Evolutionary conservation across 2,797 vertebrate genomes (phyloP).

Genomic region (Cetoscarus ocellatus): DNA sequence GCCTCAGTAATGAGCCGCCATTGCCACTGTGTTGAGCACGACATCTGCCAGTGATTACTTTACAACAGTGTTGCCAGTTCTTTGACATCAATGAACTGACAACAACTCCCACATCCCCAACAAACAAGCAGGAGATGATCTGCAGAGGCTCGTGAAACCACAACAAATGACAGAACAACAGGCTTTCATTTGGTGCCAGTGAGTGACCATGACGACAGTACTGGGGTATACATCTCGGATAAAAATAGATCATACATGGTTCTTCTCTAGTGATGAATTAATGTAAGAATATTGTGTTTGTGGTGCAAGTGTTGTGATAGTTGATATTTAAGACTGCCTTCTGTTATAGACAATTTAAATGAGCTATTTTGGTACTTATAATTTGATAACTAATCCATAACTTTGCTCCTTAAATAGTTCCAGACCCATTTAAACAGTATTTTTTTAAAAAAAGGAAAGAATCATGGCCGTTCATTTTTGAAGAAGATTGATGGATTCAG

Average conservation of each 20-base stretch:
- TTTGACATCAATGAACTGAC: constrained; percentile 53
- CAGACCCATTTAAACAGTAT: too few species aligned
- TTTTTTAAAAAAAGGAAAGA: too few species aligned
- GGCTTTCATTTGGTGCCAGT: constrained; percentile 15
- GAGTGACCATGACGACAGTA: constrained; percentile 25
- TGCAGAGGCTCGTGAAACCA: constrained; percentile 31
- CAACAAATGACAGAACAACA: constrained; percentile 38
- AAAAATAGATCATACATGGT: constrained; percentile 14
- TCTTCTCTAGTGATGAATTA: constrained; percentile 12
- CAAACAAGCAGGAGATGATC: constrained; percentile 46
- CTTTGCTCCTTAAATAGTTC: background rate
- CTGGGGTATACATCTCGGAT: background rate
- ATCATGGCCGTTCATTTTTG: too few species aligned
- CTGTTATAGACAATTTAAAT: background rate
- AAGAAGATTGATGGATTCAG: too few species aligned
- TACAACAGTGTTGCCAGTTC: constrained; percentile 32
- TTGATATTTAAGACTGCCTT: background rate
- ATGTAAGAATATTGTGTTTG: background rate
- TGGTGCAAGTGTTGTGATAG: constrained; percentile 1
- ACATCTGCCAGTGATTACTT: constrained; percentile 52
- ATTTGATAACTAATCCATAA: background rate
- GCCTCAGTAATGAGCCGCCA: constrained; percentile 38
- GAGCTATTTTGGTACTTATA: background rate
- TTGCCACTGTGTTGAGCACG: constrained; percentile 28
- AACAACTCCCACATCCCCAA: constrained; percentile 36